Evolutionary conservation across 1,140 invertebrate species (phyloP).

Genomic region (Anoplolepis gracilipes): DNA sequence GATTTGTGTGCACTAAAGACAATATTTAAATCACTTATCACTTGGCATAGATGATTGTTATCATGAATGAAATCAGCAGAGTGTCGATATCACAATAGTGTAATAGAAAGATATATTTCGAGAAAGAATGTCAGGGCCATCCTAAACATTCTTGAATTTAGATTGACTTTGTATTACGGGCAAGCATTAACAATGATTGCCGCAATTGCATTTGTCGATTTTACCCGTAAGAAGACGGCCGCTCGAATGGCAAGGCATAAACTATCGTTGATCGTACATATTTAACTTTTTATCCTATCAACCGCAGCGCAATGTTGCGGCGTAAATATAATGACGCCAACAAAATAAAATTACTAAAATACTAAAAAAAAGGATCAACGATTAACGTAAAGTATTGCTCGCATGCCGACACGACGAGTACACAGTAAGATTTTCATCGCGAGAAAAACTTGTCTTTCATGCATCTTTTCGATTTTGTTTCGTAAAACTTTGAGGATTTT

Average conservation of each 20-base stretch:
- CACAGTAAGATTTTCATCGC: neutral
- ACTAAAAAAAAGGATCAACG: neutral
- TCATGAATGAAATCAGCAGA: conserved; percentile 52
- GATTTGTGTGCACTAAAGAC: neutral
- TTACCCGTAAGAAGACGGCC: neutral
- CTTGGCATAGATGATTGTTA: conserved; percentile 45
- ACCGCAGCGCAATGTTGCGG: conserved; percentile 17
- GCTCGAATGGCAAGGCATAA: neutral
- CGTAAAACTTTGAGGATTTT: neutral
- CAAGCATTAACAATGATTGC: conserved; percentile 48
- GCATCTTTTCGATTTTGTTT: neutral
- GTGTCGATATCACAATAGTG: conserved; percentile 25
- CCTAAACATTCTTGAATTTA: conserved; percentile 63
- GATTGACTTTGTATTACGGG: conserved; percentile 45
- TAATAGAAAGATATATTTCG: conserved; percentile 45
- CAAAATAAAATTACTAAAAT: neutral
- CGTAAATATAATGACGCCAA: conserved; percentile 6
- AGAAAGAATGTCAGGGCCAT: conserved; percentile 59
- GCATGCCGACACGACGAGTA: neutral
- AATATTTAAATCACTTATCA: conserved; percentile 67
- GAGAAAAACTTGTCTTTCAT: neutral
- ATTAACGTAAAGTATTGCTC: conserved; percentile 35
- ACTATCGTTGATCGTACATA: conserved; percentile 9
- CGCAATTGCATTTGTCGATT: conserved; percentile 49
- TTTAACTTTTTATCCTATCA: neutral